Conservation (phyloP, 1,140 invertebrate genomes). For the Artemia franciscana region DNA sequence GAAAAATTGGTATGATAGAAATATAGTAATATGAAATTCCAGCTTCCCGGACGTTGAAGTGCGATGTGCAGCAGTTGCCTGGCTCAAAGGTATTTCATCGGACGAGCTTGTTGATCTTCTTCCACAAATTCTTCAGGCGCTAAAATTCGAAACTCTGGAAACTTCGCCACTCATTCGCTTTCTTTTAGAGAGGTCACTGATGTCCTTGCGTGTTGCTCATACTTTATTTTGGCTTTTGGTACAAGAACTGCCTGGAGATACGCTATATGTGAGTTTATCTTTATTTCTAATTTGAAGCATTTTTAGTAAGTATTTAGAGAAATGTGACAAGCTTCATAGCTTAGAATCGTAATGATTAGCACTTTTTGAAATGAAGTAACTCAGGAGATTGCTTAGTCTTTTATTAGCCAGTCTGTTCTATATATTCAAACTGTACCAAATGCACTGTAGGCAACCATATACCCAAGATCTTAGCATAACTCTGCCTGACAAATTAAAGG, state of each 20-base stretch:
- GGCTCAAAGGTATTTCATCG: slow-evolving; percentile 48
- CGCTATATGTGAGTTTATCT: slow-evolving; percentile 30
- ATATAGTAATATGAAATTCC: slow-evolving; percentile 14
- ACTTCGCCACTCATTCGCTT: slow-evolving; percentile 57
- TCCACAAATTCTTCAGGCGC: slow-evolving; percentile 75
- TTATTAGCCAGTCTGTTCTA: too few species aligned
- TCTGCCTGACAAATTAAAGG: too few species aligned
- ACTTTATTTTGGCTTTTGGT: slow-evolving; percentile 80
- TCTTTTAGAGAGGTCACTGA: slow-evolving; percentile 54
- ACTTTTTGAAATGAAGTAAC: too few species aligned
- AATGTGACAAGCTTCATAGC: too few species aligned
- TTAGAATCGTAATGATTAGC: too few species aligned
- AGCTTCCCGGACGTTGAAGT: slow-evolving; percentile 78
- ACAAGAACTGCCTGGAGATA: slow-evolving; percentile 44
- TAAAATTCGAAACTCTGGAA: slow-evolving; percentile 83
- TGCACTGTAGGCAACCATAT: too few species aligned
- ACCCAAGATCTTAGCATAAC: too few species aligned
- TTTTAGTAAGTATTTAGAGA: too few species aligned
- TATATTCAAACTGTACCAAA: too few species aligned
- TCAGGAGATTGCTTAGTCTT: too few species aligned
- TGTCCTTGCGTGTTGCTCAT: slow-evolving; percentile 72
- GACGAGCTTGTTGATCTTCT: slow-evolving; percentile 76
- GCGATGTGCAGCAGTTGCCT: slow-evolving; percentile 51
- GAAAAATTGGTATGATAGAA: background rate
- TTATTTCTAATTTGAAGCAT: too few species aligned